These are phyloP conservation scores for Dinoponera quadriceps DNA, from an alignment of 1,140 invertebrate species.

Conservation along the genomic window DNA sequence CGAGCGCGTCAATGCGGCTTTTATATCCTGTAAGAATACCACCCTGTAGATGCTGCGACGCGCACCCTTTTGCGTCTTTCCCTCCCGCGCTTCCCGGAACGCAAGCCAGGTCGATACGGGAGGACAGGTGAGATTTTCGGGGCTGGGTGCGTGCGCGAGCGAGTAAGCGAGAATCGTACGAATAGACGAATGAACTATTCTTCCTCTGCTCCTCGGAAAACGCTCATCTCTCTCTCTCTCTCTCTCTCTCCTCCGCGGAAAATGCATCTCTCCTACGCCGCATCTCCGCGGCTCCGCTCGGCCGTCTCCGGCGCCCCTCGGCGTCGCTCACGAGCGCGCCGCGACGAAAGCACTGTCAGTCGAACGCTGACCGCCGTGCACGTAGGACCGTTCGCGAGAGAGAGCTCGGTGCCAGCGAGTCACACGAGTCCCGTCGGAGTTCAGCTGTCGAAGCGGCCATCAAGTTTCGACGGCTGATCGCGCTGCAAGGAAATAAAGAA, in stretches of 20 bases:
- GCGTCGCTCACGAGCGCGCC: constrained; percentile 44
- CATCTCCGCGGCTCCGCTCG: constrained; percentile 54
- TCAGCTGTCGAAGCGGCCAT: constrained; percentile 1
- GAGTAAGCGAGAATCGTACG: not conserved
- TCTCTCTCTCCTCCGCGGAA: constrained; percentile 27
- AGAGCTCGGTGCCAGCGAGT: constrained; percentile 28
- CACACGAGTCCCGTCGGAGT: not conserved
- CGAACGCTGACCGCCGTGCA: constrained; percentile 72
- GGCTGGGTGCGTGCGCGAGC: too few species aligned
- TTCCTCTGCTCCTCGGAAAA: not conserved
- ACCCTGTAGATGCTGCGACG: not conserved
- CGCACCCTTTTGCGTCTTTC: not conserved
- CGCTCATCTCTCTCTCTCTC: too few species aligned
- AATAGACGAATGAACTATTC: too few species aligned
- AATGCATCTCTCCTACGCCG: constrained; percentile 41
- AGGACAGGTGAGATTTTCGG: too few species aligned
- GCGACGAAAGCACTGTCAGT: constrained; percentile 68
- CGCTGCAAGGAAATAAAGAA: not conserved
- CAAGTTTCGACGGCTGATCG: not conserved
- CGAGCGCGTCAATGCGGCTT: constrained; percentile 9
- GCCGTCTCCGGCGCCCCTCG: constrained; percentile 69
- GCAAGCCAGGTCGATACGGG: too few species aligned
- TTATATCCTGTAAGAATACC: not conserved
- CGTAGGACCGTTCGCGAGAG: constrained; percentile 58
- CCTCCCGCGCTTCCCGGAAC: too few species aligned